Percentiles rank a stretch among this genome's conserved stretches.
These are phyloP conservation scores for Pavo muticus DNA, from an alignment of 2,113 vertebrate genomes.

Conservation along the genomic window DNA sequence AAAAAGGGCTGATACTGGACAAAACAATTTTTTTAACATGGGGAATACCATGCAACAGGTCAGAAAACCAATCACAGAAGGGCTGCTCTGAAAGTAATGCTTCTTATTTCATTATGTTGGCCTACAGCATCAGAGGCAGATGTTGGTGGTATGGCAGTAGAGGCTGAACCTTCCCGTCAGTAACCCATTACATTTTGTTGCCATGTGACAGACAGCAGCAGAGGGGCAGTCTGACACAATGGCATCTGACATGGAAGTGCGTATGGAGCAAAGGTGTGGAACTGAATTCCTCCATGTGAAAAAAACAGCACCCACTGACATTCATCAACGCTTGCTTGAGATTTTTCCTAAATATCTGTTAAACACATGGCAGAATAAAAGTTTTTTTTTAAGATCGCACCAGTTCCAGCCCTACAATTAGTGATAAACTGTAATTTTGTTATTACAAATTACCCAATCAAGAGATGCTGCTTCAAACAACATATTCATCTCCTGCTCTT, in stretches of 20 bases:
- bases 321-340: neutral
- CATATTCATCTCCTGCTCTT: neutral
- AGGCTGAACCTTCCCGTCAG: too few species aligned
- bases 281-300: too few species aligned
- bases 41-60: neutral
- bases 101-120: neutral
- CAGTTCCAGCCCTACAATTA: neutral
- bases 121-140: neutral
- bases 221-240: too few species aligned
- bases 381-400: neutral
- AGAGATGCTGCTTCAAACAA: neutral
- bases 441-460: neutral
- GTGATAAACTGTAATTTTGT: neutral
- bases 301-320: too few species aligned
- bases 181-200: too few species aligned
- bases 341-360: constrained; percentile 40
- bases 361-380: neutral
- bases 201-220: too few species aligned
- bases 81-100: neutral
- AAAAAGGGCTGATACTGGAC: neutral
- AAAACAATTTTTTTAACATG: neutral
- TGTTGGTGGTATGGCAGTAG: too few species aligned
- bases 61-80: neutral
- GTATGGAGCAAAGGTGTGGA: too few species aligned
- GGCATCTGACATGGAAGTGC: too few species aligned